Evolutionary conservation across 2,888 invertebrate genomes (phyloP), one percentile per base, ranked within the genome.

Genomic region (Cacoxenus indagator): DNA sequence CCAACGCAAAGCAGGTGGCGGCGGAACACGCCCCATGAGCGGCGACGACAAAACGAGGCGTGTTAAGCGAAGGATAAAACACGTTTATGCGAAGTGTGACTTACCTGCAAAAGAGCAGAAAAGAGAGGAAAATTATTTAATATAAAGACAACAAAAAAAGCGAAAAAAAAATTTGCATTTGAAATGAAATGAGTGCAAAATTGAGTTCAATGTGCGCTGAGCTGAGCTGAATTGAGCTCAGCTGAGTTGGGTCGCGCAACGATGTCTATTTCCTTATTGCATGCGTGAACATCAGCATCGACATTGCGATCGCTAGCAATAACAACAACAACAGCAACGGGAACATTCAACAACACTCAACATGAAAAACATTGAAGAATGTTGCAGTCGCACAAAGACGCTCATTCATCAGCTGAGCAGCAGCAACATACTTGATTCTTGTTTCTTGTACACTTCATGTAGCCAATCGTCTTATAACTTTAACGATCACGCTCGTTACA

Each of bases 1-100:
- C 55, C 73, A 70, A 37, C 67, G 51, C 51, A 22, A 54, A 54
- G 51, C 51, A 54, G 51, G 51, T 54, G 51, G 51, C 51, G 11
- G 24, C 24, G 24, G 2, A 54, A 19, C 9, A 54, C 51, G 51
- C 51, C 51, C 51, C 19, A 31, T 31, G 6, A 31, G 9, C 31
- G 9, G 9, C 31, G 9, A 31, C 31, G 31, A 31, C 19, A n/a
- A n/a, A n/a, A n/a, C n/a, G n/a, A n/a, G 51, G 48, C 24, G 19
- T 54, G 4, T 54, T 3, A 22, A 22, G 8, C 5, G 24, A 19
- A 54, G 51, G 51, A 54, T 54, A 9, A 54, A 54, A 54, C 22
- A 24, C 24, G 51, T 54, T 54, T 17, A 19, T 46, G 19, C 51
- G 3, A 54, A 31, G 31, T 31, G 31, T 31, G 3, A 54, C 51